Conservation (phyloP, 2,797 vertebrate species). For the Sardinella longiceps region DNA sequence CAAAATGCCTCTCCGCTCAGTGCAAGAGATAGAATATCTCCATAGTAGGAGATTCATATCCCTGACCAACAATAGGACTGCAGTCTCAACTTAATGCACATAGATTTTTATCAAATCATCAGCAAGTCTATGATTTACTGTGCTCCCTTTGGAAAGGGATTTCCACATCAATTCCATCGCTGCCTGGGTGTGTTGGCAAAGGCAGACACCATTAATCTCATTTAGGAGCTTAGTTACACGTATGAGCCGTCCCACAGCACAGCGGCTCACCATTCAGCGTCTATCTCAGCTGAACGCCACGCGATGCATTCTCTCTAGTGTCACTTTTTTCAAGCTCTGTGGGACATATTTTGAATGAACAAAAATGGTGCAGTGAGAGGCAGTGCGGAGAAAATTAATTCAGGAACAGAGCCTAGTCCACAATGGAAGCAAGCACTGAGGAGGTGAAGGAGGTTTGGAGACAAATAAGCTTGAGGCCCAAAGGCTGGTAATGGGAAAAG, state of each 20-base stretch:
- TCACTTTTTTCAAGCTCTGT: background rate
- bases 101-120: constrained; percentile 6
- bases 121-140: background rate
- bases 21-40: background rate
- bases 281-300: background rate
- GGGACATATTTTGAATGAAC: background rate
- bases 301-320: background rate
- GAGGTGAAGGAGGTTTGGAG: background rate
- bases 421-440: background rate
- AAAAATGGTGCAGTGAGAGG: background rate
- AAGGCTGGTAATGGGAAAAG: background rate
- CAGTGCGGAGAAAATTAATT: too few relatives aligned
- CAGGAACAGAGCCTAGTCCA: background rate
- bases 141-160: background rate
- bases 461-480: background rate
- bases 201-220: background rate
- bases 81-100: background rate
- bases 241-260: background rate
- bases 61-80: background rate
- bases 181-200: background rate
- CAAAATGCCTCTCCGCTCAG: background rate
- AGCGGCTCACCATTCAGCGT: background rate
- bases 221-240: background rate
- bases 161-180: background rate
- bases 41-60: background rate